These are phyloP conservation scores for Proctacanthus coquilletti DNA, from an alignment of 1,140 invertebrate genomes.

Conservation along the genomic window DNA sequence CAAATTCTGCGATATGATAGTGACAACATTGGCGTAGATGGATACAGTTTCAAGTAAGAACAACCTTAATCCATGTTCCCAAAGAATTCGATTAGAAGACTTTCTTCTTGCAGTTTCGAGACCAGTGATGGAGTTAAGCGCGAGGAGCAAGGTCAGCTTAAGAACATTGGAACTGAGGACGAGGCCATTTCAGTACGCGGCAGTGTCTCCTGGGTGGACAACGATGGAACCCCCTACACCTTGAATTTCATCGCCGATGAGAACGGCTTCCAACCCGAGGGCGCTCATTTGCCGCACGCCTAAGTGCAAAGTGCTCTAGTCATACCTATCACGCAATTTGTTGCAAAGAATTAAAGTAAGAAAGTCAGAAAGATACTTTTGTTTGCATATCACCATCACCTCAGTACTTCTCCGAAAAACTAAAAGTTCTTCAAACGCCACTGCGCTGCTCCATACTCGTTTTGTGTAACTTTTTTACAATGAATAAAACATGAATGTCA, in stretches of 20 bases:
- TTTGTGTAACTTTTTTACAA: no score
- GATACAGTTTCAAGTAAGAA: constrained; percentile 11
- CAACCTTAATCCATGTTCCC: constrained; percentile 1
- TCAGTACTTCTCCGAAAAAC: no score
- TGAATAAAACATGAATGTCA: no score
- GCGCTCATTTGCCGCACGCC: constrained; percentile 26
- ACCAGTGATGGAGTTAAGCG: constrained; percentile 44
- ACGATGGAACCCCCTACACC: constrained; percentile 38
- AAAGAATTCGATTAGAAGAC: not conserved
- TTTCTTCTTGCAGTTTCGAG: constrained; percentile 32
- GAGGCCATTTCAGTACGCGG: constrained; percentile 39
- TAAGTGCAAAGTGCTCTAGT: no score
- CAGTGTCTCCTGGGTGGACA: constrained; percentile 40
- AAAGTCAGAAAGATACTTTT: no score
- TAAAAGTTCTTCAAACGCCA: no score
- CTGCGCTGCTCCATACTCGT: no score
- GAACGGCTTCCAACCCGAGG: constrained; percentile 28
- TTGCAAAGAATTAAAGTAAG: no score
- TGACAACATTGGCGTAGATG: constrained; percentile 31
- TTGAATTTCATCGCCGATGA: constrained; percentile 29
- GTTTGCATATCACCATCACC: no score
- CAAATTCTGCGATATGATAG: constrained; percentile 19
- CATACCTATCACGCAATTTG: no score
- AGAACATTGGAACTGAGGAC: constrained; percentile 34
- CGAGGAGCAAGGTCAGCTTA: constrained; percentile 39